Percentiles rank a stretch among this genome's conserved stretches.
Conservation (phyloP, 2,113 vertebrate species). For the Terrapene triunguis region DNA sequence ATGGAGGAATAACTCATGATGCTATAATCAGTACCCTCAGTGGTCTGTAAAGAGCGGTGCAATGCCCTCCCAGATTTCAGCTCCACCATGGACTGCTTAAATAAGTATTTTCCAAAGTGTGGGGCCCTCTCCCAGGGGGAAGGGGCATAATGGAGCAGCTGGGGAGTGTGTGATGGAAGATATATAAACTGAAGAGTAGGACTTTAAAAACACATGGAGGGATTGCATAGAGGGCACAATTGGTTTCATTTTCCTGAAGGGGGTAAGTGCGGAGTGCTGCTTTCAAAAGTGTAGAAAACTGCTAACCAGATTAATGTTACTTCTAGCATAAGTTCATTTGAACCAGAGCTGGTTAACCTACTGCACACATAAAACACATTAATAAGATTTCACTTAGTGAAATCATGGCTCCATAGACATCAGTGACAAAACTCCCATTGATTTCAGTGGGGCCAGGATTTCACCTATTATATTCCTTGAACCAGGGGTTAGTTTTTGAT, state of each 20-base stretch:
- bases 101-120: background rate
- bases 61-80: conserved; percentile 26
- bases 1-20: conserved; percentile 30
- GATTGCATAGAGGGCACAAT: background rate
- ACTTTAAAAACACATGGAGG: background rate
- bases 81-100: conserved; percentile 27
- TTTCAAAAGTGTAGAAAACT: background rate
- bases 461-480: background rate
- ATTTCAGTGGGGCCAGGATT: background rate
- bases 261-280: background rate
- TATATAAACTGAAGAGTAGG: background rate
- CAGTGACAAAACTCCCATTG: background rate
- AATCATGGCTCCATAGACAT: background rate
- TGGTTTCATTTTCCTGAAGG: background rate
- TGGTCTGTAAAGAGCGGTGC: conserved; percentile 48
- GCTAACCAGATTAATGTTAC: background rate
- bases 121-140: background rate
- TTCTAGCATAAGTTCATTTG: background rate
- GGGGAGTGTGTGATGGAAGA: background rate
- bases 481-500: background rate
- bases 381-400: background rate
- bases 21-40: conserved; percentile 54
- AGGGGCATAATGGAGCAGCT: background rate
- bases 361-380: background rate
- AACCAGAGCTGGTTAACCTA: background rate